Base-by-base conservation (phyloP, 2,113 vertebrate genomes). In the Pachycephala philippinensis region DNA sequence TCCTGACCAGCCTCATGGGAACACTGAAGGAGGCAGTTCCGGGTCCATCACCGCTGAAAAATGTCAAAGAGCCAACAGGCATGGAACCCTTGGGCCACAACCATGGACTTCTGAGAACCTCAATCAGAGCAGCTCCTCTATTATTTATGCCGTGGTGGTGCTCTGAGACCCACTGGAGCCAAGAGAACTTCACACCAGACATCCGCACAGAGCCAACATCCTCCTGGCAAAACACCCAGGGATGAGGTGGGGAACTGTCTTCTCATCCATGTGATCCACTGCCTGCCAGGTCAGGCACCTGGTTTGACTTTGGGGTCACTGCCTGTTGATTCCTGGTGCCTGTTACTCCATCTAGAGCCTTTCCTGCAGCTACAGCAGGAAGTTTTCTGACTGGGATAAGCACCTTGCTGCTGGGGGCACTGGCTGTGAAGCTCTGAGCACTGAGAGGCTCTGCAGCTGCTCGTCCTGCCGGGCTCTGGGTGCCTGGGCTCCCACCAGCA, bases 381-480 rank as follows among this genome's bases (percentile, higher is more conserved):
- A 53, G 21, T 40, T 84, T 57, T 35, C 30, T 13, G n/a, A 8
- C 12, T 0, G 5, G 14, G n/a, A 14, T 26, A 12, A 77, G 18
- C 1, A 0, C 49, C 15, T 57, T 49, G 54, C 18, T 8, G 2
- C 45, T 10, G 33, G 8, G 15, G 13, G 4, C 49, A 35, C 19
- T 1, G 1, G 21, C 44, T 1, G 1, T 2, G 4, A 45, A 35
- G 59, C 26, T 14, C 33, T 1, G 2, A 31, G 57, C 1, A 0
- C 56, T 4, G 2, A 23, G 26, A 35, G 39, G 33, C 27, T 87
- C 68, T 72, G 78, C 23, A 84, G 54, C 49, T 0, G 0, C 71
- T 63, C 2, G 0, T 37, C 44, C 72, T 3, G 12, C 52, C 31
- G 23, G 40, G 35, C 28, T 35, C 37, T 82, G 70, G 3, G 37